These are phyloP conservation scores for Atta cephalotes DNA, from an alignment of 1,140 invertebrate species.

Conservation along the genomic window DNA sequence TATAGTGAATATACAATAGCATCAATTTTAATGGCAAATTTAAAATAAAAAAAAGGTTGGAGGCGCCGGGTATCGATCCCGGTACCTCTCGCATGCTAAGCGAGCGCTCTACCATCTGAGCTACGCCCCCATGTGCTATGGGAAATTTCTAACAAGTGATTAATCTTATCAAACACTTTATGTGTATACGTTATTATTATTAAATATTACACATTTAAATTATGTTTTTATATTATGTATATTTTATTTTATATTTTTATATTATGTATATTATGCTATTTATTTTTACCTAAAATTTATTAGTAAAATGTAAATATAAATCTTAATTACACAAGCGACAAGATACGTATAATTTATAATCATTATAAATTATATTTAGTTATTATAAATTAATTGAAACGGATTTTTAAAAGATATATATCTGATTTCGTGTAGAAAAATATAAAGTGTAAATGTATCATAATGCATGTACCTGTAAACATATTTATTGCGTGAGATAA, in stretches of 20 bases:
- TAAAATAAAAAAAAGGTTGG: not conserved
- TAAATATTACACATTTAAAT: not conserved
- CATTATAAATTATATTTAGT: not conserved
- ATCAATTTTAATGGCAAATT: not conserved
- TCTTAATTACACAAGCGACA: not conserved
- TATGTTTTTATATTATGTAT: not conserved
- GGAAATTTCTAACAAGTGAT: not conserved
- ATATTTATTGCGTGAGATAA: not conserved
- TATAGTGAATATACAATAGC: not conserved
- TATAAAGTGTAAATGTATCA: not conserved
- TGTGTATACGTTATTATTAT: not conserved
- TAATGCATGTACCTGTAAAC: not conserved
- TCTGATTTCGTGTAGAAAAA: not conserved
- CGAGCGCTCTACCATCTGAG: conserved; percentile 95
- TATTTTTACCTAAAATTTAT: conserved; percentile 1
- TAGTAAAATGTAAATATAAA: not conserved
- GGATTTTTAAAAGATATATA: not conserved
- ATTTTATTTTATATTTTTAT: too few species aligned
- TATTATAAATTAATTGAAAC: not conserved
- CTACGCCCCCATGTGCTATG: conserved; percentile 88
- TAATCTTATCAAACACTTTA: too few species aligned
- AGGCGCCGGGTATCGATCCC: too few species aligned
- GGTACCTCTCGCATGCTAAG: conserved; percentile 95
- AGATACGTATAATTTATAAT: not conserved
- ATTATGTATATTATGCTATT: not conserved